phyloP scores from a whole-genome alignment of 2,797 vertebrate genomes.

The Mormyrops boulengeri region DNA sequence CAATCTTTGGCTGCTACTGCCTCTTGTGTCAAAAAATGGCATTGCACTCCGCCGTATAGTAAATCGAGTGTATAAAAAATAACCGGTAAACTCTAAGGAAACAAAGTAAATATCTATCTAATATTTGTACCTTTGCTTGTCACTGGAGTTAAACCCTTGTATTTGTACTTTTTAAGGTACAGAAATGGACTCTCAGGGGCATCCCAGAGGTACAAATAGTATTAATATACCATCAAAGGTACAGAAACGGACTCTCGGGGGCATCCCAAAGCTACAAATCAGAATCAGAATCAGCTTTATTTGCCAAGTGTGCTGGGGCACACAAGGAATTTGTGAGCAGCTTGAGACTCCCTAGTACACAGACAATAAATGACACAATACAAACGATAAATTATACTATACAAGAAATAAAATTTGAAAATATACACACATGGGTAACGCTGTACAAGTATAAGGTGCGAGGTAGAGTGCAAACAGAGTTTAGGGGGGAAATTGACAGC shows the following conservation, averaged over 20 bases:
- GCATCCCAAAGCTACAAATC: too few relatives aligned
- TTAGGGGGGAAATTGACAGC: too few relatives aligned
- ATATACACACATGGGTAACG: too few relatives aligned
- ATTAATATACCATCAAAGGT: not conserved
- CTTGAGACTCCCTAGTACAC: too few relatives aligned
- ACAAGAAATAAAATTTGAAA: too few relatives aligned
- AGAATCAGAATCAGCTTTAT: too few relatives aligned
- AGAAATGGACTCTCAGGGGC: not conserved
- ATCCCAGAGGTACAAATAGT: not conserved
- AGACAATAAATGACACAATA: too few relatives aligned
- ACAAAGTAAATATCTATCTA: not conserved
- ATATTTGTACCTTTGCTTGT: not conserved
- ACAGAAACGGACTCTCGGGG: not conserved
- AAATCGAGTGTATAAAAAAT: not conserved
- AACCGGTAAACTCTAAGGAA: not conserved
- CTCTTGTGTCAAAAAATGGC: not conserved
- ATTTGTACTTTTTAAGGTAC: not conserved
- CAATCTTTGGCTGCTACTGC: slow-evolving; percentile 15
- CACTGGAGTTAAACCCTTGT: not conserved
- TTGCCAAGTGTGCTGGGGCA: too few relatives aligned
- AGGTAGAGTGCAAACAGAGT: too few relatives aligned
- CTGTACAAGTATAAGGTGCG: too few relatives aligned
- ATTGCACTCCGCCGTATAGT: not conserved
- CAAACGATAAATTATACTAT: too few relatives aligned
- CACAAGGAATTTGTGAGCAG: too few relatives aligned